These are phyloP conservation scores for Cassiopea xamachana DNA, from an alignment of 30 jellyfish, hydroid and myxozoan genomes.

Conservation along the genomic window DNA sequence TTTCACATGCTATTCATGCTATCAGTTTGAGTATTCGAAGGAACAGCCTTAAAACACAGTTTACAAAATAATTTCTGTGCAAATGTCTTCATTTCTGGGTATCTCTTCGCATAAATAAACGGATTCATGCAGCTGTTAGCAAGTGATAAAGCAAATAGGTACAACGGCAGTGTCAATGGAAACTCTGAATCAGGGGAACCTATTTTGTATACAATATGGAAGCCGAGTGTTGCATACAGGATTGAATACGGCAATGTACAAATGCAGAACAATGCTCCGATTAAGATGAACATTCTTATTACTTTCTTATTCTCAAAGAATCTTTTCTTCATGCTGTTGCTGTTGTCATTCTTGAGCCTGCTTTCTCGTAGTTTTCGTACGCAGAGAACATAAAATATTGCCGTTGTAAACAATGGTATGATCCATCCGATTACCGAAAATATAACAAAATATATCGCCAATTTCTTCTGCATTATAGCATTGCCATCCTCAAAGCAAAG, in stretches of 20 bases:
- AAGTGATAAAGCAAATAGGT: conserved; percentile 26
- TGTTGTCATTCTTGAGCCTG: not conserved
- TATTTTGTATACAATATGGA: conserved; percentile 4
- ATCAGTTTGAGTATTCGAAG: no score
- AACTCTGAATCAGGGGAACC: conserved; percentile 11
- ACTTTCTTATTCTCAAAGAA: conserved; percentile 24
- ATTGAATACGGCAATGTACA: conserved; percentile 60
- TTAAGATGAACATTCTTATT: conserved; percentile 39
- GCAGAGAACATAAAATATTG: conserved; percentile 26
- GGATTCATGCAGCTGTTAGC: conserved; percentile 74
- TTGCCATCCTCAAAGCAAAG: conserved; percentile 9
- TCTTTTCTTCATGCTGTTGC: conserved; percentile 16
- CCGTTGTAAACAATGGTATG: conserved; percentile 13
- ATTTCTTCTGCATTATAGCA: not conserved
- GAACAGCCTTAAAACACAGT: not conserved
- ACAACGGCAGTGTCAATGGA: conserved; percentile 31
- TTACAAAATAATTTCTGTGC: not conserved
- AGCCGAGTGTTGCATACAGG: conserved; percentile 18
- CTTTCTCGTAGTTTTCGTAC: conserved; percentile 10
- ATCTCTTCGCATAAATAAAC: conserved; percentile 50
- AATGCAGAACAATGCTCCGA: conserved; percentile 23
- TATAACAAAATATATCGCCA: not conserved
- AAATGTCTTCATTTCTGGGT: conserved; percentile 32
- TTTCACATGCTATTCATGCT: no score
- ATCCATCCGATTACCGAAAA: conserved; percentile 47